phyloP scores from a whole-genome alignment of 2,113 vertebrate species.

The Turnix velox region DNA sequence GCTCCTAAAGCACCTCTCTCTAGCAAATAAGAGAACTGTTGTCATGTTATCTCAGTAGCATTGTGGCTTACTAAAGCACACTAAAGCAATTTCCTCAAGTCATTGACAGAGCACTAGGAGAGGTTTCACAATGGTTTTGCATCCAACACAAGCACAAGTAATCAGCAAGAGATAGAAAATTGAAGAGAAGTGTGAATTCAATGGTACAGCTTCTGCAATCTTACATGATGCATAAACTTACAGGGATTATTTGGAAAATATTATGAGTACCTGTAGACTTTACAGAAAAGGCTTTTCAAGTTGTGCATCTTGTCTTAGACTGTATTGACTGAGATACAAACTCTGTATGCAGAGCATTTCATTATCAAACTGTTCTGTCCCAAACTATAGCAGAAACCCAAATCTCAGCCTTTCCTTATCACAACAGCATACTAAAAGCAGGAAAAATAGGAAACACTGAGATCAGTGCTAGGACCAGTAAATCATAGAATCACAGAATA shows the following conservation, averaged over 20 bases:
- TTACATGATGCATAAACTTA: neutral
- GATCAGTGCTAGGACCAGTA: neutral
- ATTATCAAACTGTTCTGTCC: neutral
- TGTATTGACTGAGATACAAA: neutral
- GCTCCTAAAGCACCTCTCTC: neutral
- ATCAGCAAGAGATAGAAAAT: neutral
- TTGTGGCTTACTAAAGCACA: neutral
- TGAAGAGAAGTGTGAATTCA: neutral
- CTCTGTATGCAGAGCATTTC: neutral
- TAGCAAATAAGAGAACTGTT: neutral
- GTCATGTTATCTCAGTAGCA: neutral
- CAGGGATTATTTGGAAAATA: neutral
- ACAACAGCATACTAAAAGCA: neutral
- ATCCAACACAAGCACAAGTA: neutral
- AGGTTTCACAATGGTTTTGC: neutral
- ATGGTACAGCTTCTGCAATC: neutral
- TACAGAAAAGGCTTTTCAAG: neutral
- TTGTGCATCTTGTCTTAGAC: neutral
- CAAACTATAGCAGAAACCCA: neutral
- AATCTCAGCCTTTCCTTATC: neutral
- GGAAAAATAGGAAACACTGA: neutral
- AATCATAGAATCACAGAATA: too few relatives aligned
- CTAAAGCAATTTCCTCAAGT: neutral
- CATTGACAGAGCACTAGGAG: neutral
- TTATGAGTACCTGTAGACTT: neutral